phyloP scores from a whole-genome alignment of 2,888 invertebrate species.

The Leuctra nigra region DNA sequence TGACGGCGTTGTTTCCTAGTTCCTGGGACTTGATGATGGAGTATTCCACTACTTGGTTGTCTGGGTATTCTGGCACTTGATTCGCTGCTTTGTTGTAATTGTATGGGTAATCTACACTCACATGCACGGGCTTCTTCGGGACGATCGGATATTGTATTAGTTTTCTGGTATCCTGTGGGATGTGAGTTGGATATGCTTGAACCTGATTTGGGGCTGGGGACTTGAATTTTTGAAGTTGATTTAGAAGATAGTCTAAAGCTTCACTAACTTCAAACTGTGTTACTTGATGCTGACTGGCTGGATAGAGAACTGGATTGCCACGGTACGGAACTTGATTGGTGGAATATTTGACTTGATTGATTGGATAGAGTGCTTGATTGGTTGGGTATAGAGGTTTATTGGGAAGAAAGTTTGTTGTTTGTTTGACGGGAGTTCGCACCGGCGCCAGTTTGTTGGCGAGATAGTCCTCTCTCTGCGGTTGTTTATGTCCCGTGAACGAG shows the following conservation, averaged over 20 bases:
- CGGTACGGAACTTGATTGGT: not conserved
- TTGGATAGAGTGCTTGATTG: not conserved
- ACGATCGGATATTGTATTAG: too few species aligned
- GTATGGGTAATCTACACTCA: not conserved
- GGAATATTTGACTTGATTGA: not conserved
- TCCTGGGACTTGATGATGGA: not conserved
- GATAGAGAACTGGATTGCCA: not conserved
- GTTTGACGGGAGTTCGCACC: not conserved
- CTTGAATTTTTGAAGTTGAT: too few species aligned
- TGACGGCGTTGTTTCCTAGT: not conserved
- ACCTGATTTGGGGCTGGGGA: too few species aligned
- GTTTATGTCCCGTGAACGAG: not conserved
- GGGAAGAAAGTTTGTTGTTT: too few species aligned
- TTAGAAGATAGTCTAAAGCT: too few species aligned
- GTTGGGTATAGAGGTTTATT: too few species aligned
- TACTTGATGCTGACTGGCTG: not conserved
- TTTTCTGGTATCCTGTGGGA: too few species aligned
- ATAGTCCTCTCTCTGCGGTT: not conserved
- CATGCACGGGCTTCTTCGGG: too few species aligned
- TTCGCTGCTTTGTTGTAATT: not conserved
- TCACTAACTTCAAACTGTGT: not conserved
- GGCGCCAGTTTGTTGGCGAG: not conserved
- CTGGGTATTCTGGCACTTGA: not conserved
- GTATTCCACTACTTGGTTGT: not conserved
- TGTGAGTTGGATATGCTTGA: too few species aligned